Percentiles rank a stretch among this genome's conserved stretches.
Conservation (phyloP, 2,113 vertebrate species). For the Scophthalmus maximus region DNA sequence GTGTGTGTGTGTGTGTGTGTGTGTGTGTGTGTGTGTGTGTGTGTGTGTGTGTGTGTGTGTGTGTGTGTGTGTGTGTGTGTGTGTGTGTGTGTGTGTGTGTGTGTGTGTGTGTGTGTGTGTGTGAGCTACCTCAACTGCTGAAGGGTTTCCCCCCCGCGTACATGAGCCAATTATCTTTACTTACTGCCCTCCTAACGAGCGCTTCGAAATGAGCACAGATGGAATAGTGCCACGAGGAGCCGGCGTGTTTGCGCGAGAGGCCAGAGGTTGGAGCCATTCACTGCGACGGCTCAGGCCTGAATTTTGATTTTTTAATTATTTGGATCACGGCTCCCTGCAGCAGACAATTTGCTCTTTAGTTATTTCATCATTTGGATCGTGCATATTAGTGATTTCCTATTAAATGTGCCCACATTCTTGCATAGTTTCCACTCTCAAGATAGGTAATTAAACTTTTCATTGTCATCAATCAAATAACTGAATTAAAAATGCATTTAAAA, state of each 20-base stretch:
- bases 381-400: background rate
- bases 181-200: conserved; percentile 50
- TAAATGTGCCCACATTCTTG: no score
- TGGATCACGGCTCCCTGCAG: background rate
- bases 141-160: conserved; percentile 39
- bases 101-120: background rate
- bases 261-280: conserved; percentile 28
- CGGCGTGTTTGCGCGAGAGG: conserved; percentile 17
- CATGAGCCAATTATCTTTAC: conserved; percentile 66
- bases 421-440: no score
- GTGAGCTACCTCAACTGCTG: conserved; percentile 21
- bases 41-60: conserved; percentile 10
- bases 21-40: conserved; percentile 17
- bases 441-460: no score
- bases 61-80: conserved; percentile 27
- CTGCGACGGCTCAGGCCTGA: conserved; percentile 18
- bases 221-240: conserved; percentile 14
- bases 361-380: conserved; percentile 1
- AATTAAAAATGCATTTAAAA: background rate
- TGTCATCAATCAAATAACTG: no score
- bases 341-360: background rate
- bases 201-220: conserved; percentile 46
- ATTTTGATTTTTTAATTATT: conserved; percentile 27
- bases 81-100: conserved; percentile 5
- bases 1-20: conserved; percentile 10